Base-by-base conservation (phyloP, 2,797 vertebrate genomes). In the Mionectes olivaceus region DNA sequence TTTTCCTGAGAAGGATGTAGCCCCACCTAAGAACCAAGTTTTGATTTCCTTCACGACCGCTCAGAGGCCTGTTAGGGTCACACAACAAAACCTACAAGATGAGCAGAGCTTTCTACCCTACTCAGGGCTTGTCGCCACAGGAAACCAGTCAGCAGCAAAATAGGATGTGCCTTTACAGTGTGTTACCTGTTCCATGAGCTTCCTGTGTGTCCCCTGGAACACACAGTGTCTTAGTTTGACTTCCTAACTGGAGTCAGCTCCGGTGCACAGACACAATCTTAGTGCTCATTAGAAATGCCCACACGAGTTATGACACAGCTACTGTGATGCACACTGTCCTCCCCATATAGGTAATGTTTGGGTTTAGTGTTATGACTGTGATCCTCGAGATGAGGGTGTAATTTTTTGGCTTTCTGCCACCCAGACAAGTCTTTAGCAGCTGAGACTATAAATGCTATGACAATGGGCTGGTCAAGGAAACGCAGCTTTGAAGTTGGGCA, bases 331-430 rank as follows among this genome's bases (percentile, higher is more conserved):
- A 60, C 4, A 1, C 77, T n/a, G n/a, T 13, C 79, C 71, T 83
- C 95, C 69, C 61, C 63, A 57, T 35, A 49, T 11, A 41, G 83
- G 61, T 78, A 30, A 91, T 73, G 61, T 49, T 85, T 81, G 79
- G 76, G 33, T 86, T 86, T 37, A 43, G 59, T 46, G 65, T 63
- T 44, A 4, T 59, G 87, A 92, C 73, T 92, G 69, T 15, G 55
- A 83, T 37, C 76, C 91, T 93, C 24, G 50, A 83, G 69, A 76
- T 9, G 39, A 95, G 75, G 82, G 15, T 83, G 87, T 89, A n/a
- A 96, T 82, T 95, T 76, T 92, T 84, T 96, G 95, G 95, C 94
- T 60, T 64, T 16, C 80, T 81, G 95, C 91, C 95, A 93, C 37
- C 59, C 76, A 93, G 94, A 92, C 91, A 61, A 78, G 75, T 27